These are phyloP conservation scores for Poeciliopsis turneri DNA, from an alignment of 2,797 vertebrate genomes.

Conservation along the genomic window DNA sequence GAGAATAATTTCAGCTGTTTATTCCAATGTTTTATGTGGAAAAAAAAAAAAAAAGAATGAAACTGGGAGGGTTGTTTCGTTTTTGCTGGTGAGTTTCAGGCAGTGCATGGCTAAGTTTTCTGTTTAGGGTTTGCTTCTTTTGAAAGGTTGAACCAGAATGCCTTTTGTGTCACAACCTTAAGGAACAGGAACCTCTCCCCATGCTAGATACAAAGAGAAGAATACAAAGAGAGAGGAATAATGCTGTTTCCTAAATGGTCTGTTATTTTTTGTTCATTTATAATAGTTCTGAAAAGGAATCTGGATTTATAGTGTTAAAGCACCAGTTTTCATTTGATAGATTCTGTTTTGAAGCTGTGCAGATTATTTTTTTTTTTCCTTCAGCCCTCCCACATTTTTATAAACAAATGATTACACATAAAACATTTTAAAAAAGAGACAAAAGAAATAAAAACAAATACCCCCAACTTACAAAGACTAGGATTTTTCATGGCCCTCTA, in stretches of 20 bases:
- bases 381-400: constrained; percentile 87
- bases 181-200: constrained; percentile 78
- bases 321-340: constrained; percentile 84
- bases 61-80: constrained; percentile 31
- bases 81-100: constrained; percentile 71
- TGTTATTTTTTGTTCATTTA: constrained; percentile 85
- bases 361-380: constrained; percentile 84
- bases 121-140: constrained; percentile 34
- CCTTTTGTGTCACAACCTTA: constrained; percentile 83
- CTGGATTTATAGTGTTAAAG: constrained; percentile 89
- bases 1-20: constrained; percentile 41
- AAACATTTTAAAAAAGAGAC: constrained; percentile 78
- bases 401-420: constrained; percentile 86
- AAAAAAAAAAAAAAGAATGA: constrained; percentile 25
- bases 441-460: constrained; percentile 80
- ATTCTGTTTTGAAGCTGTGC: constrained; percentile 78
- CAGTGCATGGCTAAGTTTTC: constrained; percentile 53
- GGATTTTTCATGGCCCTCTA: constrained; percentile 83
- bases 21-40: constrained; percentile 17
- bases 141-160: constrained; percentile 82
- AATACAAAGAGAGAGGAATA: constrained; percentile 81
- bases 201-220: constrained; percentile 85
- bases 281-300: constrained; percentile 79
- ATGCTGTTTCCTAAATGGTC: constrained; percentile 83
- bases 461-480: constrained; percentile 87